A percentile compares a stretch with the other conserved stretches of the same genome.
These are phyloP conservation scores for Anastrepha ludens DNA, from an alignment of 1,140 invertebrate genomes.

Conservation along the genomic window DNA sequence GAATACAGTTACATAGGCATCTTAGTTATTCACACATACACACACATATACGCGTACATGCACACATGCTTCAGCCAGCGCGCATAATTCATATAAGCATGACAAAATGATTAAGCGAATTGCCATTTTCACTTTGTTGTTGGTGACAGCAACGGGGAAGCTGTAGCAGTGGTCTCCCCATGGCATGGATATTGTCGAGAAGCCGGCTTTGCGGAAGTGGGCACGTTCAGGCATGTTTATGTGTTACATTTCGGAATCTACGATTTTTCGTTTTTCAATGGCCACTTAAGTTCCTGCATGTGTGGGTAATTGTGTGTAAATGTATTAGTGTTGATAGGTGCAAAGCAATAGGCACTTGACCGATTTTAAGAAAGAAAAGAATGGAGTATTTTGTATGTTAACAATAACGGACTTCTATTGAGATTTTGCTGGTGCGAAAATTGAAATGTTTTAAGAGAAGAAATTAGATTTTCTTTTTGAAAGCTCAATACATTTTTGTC, in stretches of 20 bases:
- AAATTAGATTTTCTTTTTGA: no score
- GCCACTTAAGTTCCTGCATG: background rate
- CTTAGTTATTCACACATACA: background rate
- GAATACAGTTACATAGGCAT: background rate
- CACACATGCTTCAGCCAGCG: background rate
- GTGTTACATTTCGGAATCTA: background rate
- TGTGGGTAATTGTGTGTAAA: no score
- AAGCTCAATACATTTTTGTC: no score
- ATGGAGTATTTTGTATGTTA: no score
- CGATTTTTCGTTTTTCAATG: background rate
- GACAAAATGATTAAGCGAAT: constrained; percentile 39
- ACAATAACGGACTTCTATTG: no score
- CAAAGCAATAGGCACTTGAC: no score
- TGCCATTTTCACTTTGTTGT: constrained; percentile 36
- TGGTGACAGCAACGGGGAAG: constrained; percentile 11
- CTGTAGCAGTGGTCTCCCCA: background rate
- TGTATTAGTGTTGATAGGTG: no score
- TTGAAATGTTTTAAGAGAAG: no score
- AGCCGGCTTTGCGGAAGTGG: background rate
- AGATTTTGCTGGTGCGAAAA: no score
- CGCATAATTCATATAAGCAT: constrained; percentile 42
- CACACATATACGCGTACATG: background rate
- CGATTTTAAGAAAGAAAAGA: no score
- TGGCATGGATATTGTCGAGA: background rate
- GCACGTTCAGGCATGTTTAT: background rate